phyloP scores from a whole-genome alignment of 2,888 invertebrate species.

The Chrysomela aeneicollis region DNA sequence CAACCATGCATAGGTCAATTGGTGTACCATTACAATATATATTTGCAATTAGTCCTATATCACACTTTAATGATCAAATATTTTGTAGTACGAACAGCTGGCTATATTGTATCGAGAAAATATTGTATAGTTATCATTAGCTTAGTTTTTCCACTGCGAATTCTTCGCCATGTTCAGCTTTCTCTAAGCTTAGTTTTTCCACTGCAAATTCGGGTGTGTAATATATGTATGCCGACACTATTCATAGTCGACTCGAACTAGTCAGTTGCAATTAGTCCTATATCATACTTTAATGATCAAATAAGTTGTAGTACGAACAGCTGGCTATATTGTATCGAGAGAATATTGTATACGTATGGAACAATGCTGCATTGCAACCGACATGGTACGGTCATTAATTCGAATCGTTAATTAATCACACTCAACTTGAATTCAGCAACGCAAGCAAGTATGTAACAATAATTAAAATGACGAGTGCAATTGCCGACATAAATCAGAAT shows the following conservation, averaged over 20 bases:
- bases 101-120: constrained; percentile 9
- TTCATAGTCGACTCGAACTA: not conserved
- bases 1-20: no score
- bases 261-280: not conserved
- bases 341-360: constrained; percentile 39
- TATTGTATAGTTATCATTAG: no score
- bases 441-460: constrained; percentile 57
- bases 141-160: no score
- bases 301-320: constrained; percentile 3
- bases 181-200: no score
- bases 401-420: constrained; percentile 56
- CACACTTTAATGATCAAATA: not conserved
- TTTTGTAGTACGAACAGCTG: not conserved
- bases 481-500: constrained; percentile 56
- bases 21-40: no score
- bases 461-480: constrained; percentile 59
- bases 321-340: constrained; percentile 5
- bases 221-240: not conserved
- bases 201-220: not conserved
- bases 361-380: constrained; percentile 42
- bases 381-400: constrained; percentile 51
- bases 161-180: no score
- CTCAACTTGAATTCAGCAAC: constrained; percentile 52
- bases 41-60: not conserved
- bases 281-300: not conserved